Percentiles rank a stretch among this genome's conserved stretches.
These are phyloP conservation scores for Isichthys henryi DNA, from an alignment of 2,113 vertebrate genomes.

Conservation along the genomic window DNA sequence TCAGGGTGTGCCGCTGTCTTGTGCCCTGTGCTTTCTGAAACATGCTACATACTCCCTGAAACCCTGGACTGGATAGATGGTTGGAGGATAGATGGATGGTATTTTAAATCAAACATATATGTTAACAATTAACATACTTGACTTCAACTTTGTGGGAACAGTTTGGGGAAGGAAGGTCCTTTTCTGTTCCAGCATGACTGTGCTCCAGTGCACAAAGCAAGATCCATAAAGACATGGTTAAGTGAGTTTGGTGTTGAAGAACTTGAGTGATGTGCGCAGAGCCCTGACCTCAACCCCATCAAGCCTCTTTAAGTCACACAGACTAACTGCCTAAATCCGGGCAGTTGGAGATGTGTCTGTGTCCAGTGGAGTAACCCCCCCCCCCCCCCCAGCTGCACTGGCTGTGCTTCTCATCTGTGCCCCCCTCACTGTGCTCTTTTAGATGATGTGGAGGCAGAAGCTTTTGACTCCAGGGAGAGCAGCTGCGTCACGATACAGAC, in stretches of 20 bases:
- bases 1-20: background rate
- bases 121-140: background rate
- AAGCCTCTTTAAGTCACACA: background rate
- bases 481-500: conserved; percentile 95
- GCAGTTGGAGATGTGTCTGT: background rate
- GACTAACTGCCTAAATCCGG: background rate
- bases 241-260: no score
- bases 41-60: background rate
- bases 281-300: no score
- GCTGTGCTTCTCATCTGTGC: background rate
- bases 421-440: conserved; percentile 26
- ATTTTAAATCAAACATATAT: background rate
- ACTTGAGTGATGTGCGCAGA: no score
- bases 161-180: no score
- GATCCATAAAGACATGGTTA: no score
- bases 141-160: background rate
- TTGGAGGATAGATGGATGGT: background rate
- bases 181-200: no score
- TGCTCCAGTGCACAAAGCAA: no score
- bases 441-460: conserved; percentile 75
- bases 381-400: background rate
- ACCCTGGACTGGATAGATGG: background rate
- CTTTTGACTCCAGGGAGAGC: conserved; percentile 74
- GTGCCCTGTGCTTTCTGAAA: background rate
- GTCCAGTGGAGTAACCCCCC: background rate